Percentiles rank a stretch among this genome's conserved stretches.
phyloP scores from a whole-genome alignment of 2,113 vertebrate species.

The Zosterops borbonicus region DNA sequence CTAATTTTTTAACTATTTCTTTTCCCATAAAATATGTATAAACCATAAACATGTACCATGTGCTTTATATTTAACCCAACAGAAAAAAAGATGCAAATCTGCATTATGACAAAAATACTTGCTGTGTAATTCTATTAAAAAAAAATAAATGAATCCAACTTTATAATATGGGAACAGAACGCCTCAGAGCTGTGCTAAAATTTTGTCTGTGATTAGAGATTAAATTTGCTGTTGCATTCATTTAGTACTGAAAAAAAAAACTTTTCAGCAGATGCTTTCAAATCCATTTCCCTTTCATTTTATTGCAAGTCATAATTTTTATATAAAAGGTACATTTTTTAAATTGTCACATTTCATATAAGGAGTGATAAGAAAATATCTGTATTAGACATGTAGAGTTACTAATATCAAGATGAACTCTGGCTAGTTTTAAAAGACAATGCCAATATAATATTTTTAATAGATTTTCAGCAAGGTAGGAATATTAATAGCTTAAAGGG shows the following conservation, averaged over 20 bases:
- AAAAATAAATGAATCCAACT: background rate
- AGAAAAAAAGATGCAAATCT: background rate
- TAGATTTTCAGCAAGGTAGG: background rate
- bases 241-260: background rate
- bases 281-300: background rate
- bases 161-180: background rate
- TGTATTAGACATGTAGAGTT: background rate
- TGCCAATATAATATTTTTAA: background rate
- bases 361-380: background rate
- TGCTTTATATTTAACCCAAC: background rate
- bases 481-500: background rate
- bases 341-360: background rate
- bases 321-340: background rate
- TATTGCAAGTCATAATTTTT: background rate
- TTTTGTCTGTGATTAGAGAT: background rate
- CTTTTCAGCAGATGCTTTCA: background rate
- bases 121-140: background rate
- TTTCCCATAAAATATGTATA: background rate
- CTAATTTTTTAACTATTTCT: background rate
- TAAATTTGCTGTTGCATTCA: constrained; percentile 3
- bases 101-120: background rate
- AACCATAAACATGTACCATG: background rate
- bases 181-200: background rate
- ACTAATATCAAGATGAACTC: background rate
- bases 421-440: background rate